Conservation (phyloP, 2,888 invertebrate genomes). For the Spisula subtruncata region DNA sequence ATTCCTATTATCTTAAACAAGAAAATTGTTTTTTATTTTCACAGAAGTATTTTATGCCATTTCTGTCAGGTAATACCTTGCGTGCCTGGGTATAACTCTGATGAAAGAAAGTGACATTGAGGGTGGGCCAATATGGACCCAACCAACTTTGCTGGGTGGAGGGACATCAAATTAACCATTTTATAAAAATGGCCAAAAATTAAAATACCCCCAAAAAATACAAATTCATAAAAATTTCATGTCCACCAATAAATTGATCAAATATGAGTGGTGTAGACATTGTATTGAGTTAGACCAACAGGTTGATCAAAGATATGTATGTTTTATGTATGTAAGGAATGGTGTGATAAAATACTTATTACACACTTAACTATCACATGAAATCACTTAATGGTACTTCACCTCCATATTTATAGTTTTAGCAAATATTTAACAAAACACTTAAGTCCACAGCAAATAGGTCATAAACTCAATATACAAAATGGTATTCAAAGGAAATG, state of each 20-base stretch:
- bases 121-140: too few species aligned
- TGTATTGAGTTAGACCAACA: background rate
- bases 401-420: background rate
- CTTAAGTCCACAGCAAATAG: background rate
- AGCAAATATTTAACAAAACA: conserved; percentile 19
- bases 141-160: too few species aligned
- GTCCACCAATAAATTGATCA: background rate
- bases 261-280: too few species aligned
- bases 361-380: background rate
- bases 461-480: background rate
- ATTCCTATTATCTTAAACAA: too few species aligned
- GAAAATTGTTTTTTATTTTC: too few species aligned
- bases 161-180: too few species aligned
- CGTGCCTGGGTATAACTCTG: too few species aligned
- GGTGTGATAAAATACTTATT: background rate
- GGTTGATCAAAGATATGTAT: background rate
- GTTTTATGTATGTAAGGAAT: background rate
- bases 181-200: background rate
- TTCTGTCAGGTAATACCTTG: too few species aligned
- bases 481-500: background rate
- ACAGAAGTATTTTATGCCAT: too few species aligned
- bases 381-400: conserved; percentile 15
- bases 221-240: background rate
- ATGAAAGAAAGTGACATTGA: too few species aligned
- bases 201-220: too few species aligned